These are phyloP conservation scores for Sparus aurata DNA, from an alignment of 2,797 vertebrate species.

Conservation along the genomic window DNA sequence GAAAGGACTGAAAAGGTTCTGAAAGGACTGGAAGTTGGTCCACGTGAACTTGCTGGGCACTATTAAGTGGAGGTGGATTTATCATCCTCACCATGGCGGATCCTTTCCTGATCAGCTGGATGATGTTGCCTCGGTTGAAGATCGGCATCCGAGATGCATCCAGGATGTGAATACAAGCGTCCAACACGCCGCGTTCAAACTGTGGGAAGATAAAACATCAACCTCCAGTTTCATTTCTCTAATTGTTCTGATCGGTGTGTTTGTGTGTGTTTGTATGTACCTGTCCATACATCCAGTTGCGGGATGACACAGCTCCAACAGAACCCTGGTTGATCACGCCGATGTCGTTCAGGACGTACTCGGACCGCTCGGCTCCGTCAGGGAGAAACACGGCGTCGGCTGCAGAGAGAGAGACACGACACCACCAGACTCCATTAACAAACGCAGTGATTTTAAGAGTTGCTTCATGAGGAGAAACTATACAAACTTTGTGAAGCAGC, in stretches of 20 bases:
- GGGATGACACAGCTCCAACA: rapidly evolving
- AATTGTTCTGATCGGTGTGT: background rate
- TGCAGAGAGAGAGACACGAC: constrained; percentile 23
- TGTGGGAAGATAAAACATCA: constrained; percentile 47
- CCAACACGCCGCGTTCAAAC: constrained; percentile 90
- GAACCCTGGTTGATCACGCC: constrained; percentile 59
- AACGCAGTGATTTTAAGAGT: too few species aligned
- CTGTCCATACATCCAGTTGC: constrained; percentile 70
- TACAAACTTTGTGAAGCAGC: too few species aligned
- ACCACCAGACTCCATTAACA: too few species aligned
- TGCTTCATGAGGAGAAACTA: too few species aligned
- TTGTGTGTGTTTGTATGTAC: constrained; percentile 24
- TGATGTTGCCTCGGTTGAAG: constrained; percentile 83
- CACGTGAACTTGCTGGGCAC: too few species aligned
- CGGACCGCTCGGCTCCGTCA: background rate
- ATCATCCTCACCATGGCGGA: constrained; percentile 88
- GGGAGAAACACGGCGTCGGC: constrained; percentile 44
- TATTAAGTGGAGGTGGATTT: background rate
- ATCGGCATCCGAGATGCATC: constrained; percentile 89
- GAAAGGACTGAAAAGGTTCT: too few species aligned
- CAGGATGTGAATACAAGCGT: constrained; percentile 92
- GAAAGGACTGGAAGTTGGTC: too few species aligned
- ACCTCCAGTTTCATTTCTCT: rapidly evolving
- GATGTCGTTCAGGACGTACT: constrained; percentile 65
- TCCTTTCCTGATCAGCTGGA: constrained; percentile 88